A percentile compares a stretch with the other conserved stretches of the same genome.
Conservation (phyloP, 2,888 invertebrate genomes). For the Eurytoma californica region DNA sequence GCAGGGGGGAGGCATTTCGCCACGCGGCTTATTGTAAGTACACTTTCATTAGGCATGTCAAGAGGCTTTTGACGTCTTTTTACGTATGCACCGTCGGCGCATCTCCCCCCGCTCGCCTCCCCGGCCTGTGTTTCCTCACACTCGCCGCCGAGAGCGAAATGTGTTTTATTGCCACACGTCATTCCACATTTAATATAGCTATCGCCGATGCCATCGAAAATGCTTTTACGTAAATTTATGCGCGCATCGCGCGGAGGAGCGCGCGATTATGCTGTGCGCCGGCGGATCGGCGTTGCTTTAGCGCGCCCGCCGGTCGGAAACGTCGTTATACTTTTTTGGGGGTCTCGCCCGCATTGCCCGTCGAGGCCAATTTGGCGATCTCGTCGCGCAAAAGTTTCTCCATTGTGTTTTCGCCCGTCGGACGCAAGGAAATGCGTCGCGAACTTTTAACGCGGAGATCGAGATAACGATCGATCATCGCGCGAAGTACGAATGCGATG, state of each 20-base stretch:
- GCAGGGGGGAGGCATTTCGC: conserved; percentile 59
- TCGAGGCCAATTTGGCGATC: background rate
- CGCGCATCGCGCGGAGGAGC: background rate
- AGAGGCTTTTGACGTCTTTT: conserved; percentile 55
- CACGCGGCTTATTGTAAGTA: conserved; percentile 68
- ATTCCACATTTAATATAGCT: conserved; percentile 49
- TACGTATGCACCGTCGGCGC: conserved; percentile 20
- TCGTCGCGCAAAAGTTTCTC: background rate
- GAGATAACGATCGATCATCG: background rate
- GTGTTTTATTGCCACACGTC: conserved; percentile 55
- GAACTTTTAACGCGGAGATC: too few relatives aligned
- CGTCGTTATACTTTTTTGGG: too few relatives aligned
- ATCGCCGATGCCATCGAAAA: conserved; percentile 52
- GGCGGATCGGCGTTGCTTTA: background rate
- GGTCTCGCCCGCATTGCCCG: too few relatives aligned
- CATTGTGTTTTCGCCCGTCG: background rate
- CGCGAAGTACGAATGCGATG: background rate
- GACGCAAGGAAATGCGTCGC: too few relatives aligned
- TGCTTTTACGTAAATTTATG: conserved; percentile 49
- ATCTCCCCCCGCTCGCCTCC: background rate
- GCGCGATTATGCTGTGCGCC: background rate
- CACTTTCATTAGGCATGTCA: conserved; percentile 63
- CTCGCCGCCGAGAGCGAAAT: conserved; percentile 34
- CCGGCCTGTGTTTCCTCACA: conserved; percentile 45
- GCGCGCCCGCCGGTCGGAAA: too few relatives aligned